Evolutionary conservation across 2,797 vertebrate species (phyloP), one percentile per base, ranked within the genome.

Genomic region (Esox masquinongy): DNA sequence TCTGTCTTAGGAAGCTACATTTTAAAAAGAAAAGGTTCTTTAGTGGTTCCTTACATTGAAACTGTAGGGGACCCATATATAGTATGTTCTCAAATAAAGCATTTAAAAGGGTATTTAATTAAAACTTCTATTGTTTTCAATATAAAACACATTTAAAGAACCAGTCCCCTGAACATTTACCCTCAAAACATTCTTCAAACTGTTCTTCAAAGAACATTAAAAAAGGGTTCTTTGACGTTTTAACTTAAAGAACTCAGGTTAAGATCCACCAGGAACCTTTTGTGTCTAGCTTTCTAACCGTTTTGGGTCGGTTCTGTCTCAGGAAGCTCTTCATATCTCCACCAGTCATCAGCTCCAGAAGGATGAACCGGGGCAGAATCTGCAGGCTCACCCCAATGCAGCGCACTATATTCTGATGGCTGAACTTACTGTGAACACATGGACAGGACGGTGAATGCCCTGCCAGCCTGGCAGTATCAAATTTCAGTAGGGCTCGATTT

Each of bases 251-350:
- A 39, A 39, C 43, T 47, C 43, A 11, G 3, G 11, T n/a, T 47
- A 47, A 47, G 43, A 11, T 47, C 43, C 12, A 7, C 43, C 43
- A 47, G 11, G 43, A 47, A 47, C 43, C 43, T 11, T 47, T 14
- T 47, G 2, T 14, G 43, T 47, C 12, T 47, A 47, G 43, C 12
- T 47, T 47, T 14, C 96, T 86, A 79, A 98, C 96, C 87, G 88
- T 86, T 81, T 93, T 92, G n/a, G 95, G 96, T 6, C 94, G 87
- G 89, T 96, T 97, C 75, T 95, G 93, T 79, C 96, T 94, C 79
- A 98, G 92, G 85, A 99, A 99, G 88, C 91, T 97, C 90, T 97
- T 98, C 95, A 97, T 95, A 76, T 97, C 97, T 82, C 96, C 96
- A 74, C 96, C 96, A 17, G 95, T 96, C 96, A 98, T 98, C 75